Conservation (phyloP, 2,888 invertebrate species). For the Drosophila phalerata region DNA sequence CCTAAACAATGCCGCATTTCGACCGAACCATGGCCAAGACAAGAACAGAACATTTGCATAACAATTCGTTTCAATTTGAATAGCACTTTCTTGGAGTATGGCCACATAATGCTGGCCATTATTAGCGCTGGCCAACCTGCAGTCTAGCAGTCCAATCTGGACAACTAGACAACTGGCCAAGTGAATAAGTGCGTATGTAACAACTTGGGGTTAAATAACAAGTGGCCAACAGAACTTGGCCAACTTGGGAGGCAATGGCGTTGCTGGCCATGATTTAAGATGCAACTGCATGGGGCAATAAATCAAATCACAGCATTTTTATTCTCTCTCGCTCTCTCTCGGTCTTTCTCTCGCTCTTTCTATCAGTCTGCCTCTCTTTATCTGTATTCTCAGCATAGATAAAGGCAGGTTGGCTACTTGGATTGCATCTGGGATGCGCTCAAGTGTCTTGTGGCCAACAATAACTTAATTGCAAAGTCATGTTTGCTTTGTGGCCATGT, state of each 20-base stretch:
- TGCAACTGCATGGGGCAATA: constrained; percentile 65
- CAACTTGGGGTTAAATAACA: constrained; percentile 62
- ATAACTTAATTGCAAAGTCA: constrained; percentile 83
- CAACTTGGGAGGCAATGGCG: constrained; percentile 16
- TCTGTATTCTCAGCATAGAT: neutral
- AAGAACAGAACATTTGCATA: constrained; percentile 60
- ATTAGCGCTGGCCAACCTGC: constrained; percentile 32
- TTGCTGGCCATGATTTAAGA: constrained; percentile 62
- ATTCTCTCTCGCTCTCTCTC: neutral
- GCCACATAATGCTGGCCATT: constrained; percentile 47
- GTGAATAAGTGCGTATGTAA: constrained; percentile 60
- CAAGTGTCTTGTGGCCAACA: constrained; percentile 61
- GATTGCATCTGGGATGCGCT: constrained; percentile 30
- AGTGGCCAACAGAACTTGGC: constrained; percentile 26
- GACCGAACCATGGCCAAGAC: constrained; percentile 22
- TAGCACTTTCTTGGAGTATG: constrained; percentile 44
- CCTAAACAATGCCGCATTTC: neutral
- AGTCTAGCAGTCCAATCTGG: neutral
- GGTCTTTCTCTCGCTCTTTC: neutral
- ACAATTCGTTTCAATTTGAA: constrained; percentile 68
- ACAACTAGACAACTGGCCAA: constrained; percentile 21
- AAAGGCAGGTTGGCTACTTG: constrained; percentile 15
- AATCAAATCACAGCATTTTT: constrained; percentile 71
- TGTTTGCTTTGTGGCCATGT: constrained; percentile 72
- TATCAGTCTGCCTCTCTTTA: neutral